Conservation (phyloP, 1,140 invertebrate genomes). For the Pemphigus obesinymphae region DNA sequence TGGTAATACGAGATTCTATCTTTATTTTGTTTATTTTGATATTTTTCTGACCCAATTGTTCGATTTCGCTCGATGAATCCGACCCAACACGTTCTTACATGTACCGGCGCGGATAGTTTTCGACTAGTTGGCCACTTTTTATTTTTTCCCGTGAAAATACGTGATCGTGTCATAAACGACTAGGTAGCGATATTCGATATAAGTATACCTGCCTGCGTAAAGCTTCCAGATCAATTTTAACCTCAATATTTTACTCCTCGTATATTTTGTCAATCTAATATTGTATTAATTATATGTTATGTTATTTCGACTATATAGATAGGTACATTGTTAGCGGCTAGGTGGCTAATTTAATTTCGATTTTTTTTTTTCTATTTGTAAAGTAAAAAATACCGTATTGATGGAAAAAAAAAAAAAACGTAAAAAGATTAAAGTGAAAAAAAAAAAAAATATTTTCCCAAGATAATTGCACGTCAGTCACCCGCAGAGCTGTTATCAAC, state of each 20-base stretch:
- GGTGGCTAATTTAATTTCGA: neutral
- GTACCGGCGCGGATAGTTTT: neutral
- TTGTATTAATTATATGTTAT: neutral
- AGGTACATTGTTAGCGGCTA: neutral
- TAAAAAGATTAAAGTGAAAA: neutral
- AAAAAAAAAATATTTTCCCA: neutral
- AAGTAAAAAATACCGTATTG: neutral
- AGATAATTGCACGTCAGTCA: slow-evolving; percentile 5
- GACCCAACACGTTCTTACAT: neutral
- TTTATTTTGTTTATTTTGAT: neutral
- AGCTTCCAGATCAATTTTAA: neutral
- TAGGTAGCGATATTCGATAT: too few species aligned
- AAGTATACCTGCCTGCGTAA: neutral
- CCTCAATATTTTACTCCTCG: neutral
- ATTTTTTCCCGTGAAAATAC: neutral
- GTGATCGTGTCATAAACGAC: neutral
- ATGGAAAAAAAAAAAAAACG: neutral
- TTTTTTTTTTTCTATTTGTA: neutral
- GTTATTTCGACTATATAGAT: neutral
- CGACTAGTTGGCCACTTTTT: neutral
- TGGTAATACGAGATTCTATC: neutral
- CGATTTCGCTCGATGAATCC: neutral
- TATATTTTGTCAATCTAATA: neutral
- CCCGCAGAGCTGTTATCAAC: neutral
- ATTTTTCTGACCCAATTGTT: neutral